Evolutionary conservation across 2,797 vertebrate genomes (phyloP), one percentile per base, ranked within the genome.

Genomic region (Platyrinchus mystaceus): DNA sequence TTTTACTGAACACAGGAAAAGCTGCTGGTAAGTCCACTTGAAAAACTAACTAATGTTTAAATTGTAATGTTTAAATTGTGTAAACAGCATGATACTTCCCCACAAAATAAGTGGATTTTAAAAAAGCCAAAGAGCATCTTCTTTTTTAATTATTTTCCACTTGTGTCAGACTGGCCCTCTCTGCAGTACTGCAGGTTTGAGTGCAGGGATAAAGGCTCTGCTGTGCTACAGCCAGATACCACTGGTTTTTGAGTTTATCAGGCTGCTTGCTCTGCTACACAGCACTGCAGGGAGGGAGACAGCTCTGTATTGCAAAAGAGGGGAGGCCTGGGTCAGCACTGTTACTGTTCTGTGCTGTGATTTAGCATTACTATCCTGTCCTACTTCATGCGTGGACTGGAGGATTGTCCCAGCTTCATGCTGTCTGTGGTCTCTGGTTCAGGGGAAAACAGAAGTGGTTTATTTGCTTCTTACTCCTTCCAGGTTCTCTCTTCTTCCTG

Each of bases 201-300:
- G 36, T 10, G 47, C 55, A 63, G 47, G 30, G 49, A 14, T 43
- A 36, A 17, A 43, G 22, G 69, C 62, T 74, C 6, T 39, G 46
- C 3, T 23, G 26, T 53, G 50, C 43, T 30, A 12, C 32, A 64
- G 69, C 7, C 37, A 52, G 37, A 10, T 23, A 8, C 13, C 1
- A 0, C 0, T 0, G 10, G 3, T 53, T 34, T 53, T 34, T 27
- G 62, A 26, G 43, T 30, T 69, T 17, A 7, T 47, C 30, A 26
- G 52, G 67, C 36, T 53, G 4, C n/a, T 70, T n/a, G 12, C 18
- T 64, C 14, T 68, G 36, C 15, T 56, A 10, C 15, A 5, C 18
- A 59, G 12, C 37, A 1, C 27, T 28, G 44, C 7, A 16, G 32
- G 7, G 23, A 39, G 26, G 50, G 37, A 47, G n/a, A 32, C 24